phyloP scores from a whole-genome alignment of 2,797 vertebrate genomes.

The Megalops cyprinoides region DNA sequence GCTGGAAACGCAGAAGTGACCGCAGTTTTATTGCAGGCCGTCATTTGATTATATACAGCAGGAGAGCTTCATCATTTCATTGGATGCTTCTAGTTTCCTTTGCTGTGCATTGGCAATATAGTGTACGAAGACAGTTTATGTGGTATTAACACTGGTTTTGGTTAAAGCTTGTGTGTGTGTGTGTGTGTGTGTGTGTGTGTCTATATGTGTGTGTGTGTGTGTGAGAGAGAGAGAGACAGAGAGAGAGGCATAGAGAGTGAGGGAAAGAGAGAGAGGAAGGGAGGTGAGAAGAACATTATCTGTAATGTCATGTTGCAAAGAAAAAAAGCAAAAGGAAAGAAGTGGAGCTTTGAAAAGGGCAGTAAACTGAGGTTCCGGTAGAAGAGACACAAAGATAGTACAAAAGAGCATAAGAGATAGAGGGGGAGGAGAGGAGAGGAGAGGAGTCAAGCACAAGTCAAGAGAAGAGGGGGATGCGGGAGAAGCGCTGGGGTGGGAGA shows the following conservation, averaged over 20 bases:
- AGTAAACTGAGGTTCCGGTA: background rate
- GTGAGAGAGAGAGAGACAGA: background rate
- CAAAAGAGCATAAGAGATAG: background rate
- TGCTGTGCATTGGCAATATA: no score
- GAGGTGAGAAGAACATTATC: no score
- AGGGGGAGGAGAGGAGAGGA: background rate
- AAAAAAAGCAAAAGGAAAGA: background rate
- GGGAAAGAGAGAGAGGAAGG: no score
- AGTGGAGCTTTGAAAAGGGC: background rate
- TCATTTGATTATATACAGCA: background rate
- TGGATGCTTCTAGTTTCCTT: background rate
- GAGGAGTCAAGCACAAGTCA: conserved; percentile 6
- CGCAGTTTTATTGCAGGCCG: background rate
- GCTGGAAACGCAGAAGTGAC: background rate
- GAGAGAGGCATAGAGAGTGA: no score
- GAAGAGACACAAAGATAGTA: background rate
- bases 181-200: background rate
- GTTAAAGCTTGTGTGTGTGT: background rate
- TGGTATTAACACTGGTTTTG: no score
- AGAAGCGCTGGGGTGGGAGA: background rate
- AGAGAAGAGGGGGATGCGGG: background rate
- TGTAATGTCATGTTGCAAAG: background rate
- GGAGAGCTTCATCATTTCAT: background rate
- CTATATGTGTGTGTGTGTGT: background rate
- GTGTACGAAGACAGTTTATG: no score